Conservation (phyloP, 2,888 invertebrate genomes). For the Drosophila macrospina region DNA sequence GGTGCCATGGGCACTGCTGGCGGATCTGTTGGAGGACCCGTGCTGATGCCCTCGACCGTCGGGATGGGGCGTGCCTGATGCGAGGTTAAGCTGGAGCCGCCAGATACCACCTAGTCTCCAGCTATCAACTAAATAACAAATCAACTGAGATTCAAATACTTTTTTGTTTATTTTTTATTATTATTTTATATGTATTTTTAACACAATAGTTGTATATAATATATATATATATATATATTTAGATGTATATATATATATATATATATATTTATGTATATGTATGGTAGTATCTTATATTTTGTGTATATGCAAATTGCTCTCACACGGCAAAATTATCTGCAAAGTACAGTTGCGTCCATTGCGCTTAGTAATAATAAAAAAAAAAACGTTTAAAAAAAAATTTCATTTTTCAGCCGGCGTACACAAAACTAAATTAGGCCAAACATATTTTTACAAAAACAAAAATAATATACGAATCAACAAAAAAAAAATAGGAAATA, state of each 20-base stretch:
- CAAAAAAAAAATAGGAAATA: conserved; percentile 14
- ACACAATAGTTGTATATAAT: conserved; percentile 72
- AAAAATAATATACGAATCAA: conserved; percentile 3
- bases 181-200: conserved; percentile 58
- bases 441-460: conserved; percentile 27
- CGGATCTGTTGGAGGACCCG: conserved; percentile 24
- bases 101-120: conserved; percentile 47
- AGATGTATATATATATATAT: conserved; percentile 33
- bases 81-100: conserved; percentile 71
- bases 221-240: conserved; percentile 31
- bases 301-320: conserved; percentile 41
- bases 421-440: conserved; percentile 12
- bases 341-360: conserved; percentile 41
- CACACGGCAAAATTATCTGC: conserved; percentile 29
- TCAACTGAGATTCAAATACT: not conserved
- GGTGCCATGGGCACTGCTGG: conserved; percentile 43
- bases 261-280: conserved; percentile 41
- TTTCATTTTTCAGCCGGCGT: not conserved
- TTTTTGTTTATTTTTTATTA: conserved; percentile 24
- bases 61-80: conserved; percentile 65
- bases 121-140: conserved; percentile 3
- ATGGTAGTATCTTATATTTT: conserved; percentile 51
- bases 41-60: conserved; percentile 47
- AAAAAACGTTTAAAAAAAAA: not conserved
- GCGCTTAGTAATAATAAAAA: conserved; percentile 26